Base-by-base conservation (phyloP, 2,113 vertebrate species). In the Chionodraco myersi region DNA sequence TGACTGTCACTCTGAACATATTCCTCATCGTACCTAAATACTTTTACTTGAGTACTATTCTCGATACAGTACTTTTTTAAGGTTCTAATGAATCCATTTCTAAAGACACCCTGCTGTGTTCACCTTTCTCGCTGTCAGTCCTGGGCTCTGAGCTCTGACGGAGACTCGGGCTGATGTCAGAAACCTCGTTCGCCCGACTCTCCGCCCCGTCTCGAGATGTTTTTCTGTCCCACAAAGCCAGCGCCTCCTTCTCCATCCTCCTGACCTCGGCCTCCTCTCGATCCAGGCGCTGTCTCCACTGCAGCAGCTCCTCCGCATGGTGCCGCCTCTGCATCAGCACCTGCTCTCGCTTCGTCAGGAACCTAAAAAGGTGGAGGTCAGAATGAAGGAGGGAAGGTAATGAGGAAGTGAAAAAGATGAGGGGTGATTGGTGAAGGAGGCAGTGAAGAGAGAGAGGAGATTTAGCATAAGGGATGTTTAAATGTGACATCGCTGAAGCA, bases 291-390 rank as follows among this genome's bases (percentile, higher is more conserved):
- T 96, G 94, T 64, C 97, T 98, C 97, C 98, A 99, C 81, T 98
- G 94, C 34, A 99, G 86, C 63, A 99, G 83, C 60, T 99, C 98
- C 75, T 98, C 97, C 0, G 97, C 98, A 4, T 99, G 96, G 8
- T 95, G 96, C 1, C 97, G 95, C 26, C 98, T 95, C 16, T 98
- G 97, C 95, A 98, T 96, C 69, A 99, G 94, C 86, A 97, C 97
- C 92, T 99, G 97, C 18, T 99, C 98, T 47, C 98, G 92, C 89
- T 99, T 98, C 0, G 98, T 99, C 51, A 99, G 93, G 92, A 99
- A 99, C 91, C 98, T 99, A 82, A 0, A 59, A 80, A 60, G 7
- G n/a, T 91, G 36, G 86, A 2, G 44, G 47, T 57, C 16, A 81
- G 44, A 65, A 57, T 45, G 56, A 30, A 57, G 72, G 4, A 65